phyloP scores from a whole-genome alignment of 2,113 vertebrate genomes.

The Sisor rabdophorus region DNA sequence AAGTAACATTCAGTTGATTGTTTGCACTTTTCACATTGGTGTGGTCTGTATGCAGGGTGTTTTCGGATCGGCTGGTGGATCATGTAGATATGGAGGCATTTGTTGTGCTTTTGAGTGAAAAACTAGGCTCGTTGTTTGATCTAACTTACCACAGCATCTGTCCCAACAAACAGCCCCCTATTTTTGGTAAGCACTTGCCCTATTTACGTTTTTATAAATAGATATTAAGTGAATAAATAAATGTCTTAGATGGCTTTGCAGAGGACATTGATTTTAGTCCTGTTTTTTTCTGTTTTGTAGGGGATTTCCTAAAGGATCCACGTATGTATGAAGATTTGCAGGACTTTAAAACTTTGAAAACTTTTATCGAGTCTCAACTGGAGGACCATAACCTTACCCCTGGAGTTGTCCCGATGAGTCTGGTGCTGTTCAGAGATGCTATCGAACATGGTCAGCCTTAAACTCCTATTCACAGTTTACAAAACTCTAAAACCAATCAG shows the following conservation, averaged over 20 bases:
- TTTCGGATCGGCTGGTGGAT: conserved; percentile 83
- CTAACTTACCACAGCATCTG: conserved; percentile 79
- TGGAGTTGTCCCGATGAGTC: conserved; percentile 72
- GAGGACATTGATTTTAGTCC: not conserved
- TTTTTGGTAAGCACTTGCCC: conserved; percentile 73
- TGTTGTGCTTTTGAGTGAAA: conserved; percentile 70
- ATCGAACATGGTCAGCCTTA: conserved; percentile 76
- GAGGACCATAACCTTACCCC: conserved; percentile 77
- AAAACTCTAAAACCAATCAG: not conserved
- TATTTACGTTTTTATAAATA: conserved; percentile 15
- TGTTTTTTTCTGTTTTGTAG: conserved; percentile 55
- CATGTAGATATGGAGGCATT: conserved; percentile 75
- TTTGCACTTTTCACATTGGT: not conserved
- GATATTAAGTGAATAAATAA: not conserved
- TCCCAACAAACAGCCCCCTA: conserved; percentile 74
- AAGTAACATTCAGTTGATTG: not conserved
- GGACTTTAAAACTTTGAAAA: conserved; percentile 73
- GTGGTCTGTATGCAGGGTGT: conserved; percentile 72
- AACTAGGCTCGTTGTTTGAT: conserved; percentile 76
- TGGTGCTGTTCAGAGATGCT: conserved; percentile 84
- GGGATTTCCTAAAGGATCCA: conserved; percentile 77
- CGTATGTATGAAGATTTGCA: conserved; percentile 79
- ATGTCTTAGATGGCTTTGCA: not conserved
- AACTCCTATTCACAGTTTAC: conserved; percentile 2
- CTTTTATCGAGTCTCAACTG: conserved; percentile 75